Conservation (phyloP, 1,140 invertebrate genomes). For the Myzus persicae region DNA sequence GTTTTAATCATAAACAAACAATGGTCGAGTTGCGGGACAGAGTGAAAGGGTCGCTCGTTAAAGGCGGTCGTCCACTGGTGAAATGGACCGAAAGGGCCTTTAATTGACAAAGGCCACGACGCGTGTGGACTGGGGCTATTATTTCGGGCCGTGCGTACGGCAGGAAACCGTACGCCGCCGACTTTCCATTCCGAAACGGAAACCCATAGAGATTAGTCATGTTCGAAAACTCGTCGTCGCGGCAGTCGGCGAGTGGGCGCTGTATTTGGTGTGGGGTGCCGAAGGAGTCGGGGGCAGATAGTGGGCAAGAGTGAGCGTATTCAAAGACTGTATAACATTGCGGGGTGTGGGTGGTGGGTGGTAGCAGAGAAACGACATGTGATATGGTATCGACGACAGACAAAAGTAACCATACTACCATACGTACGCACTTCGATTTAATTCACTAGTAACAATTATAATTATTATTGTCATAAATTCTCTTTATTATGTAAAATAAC, state of each 20-base stretch:
- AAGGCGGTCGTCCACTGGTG: constrained; percentile 47
- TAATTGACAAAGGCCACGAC: constrained; percentile 56
- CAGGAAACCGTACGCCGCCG: constrained; percentile 55
- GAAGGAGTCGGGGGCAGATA: background rate
- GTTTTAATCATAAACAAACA: constrained; percentile 58
- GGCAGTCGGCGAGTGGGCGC: background rate
- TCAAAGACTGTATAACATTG: background rate
- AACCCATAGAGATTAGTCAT: constrained; percentile 57
- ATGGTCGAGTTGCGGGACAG: background rate
- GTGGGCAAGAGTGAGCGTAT: background rate
- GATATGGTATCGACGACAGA: constrained; percentile 17
- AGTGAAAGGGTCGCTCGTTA: constrained; percentile 53
- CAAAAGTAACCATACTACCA: constrained; percentile 34
- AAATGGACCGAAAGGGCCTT: constrained; percentile 54
- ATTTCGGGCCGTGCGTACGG: constrained; percentile 52
- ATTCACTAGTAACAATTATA: constrained; percentile 5
- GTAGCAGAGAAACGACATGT: background rate
- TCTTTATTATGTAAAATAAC: constrained; percentile 45
- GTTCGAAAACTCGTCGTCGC: constrained; percentile 39
- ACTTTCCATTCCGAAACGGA: constrained; percentile 57
- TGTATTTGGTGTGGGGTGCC: background rate
- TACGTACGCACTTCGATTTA: constrained; percentile 25
- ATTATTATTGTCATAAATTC: constrained; percentile 36
- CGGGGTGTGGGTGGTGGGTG: background rate
- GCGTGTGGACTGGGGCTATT: constrained; percentile 49